Evolutionary conservation across 2,888 invertebrate genomes (phyloP), one percentile per base, ranked within the genome.

Genomic region (Apodemia hepburni): DNA sequence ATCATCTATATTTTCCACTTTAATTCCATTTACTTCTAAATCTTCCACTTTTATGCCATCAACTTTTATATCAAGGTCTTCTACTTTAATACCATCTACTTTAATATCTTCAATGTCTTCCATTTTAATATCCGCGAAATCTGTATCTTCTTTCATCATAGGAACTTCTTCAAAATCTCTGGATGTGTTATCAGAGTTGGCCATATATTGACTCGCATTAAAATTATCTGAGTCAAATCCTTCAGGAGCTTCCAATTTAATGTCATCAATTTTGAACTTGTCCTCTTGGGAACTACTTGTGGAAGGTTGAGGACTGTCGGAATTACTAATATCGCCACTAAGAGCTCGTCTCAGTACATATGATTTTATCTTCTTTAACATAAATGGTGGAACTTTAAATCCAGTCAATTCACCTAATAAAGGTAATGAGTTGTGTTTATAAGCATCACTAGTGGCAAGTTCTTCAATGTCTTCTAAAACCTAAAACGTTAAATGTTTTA

Each of bases 391-490:
- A 0, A 95, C 95, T 78, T 94, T 93, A 77, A 97, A 97, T 0
- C 96, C 96, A 65, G 94, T 93, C 66, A 96, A 80, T 75, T 96
- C 95, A 59, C 94, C 93, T 18, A 94, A 82, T 80, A 94, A 92
- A 27, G 94, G 91, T 64, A 94, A 87, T 0, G 94, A 93, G 72
- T 86, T 94, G 75, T 93, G 93, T 74, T 92, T 92, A 73, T 96
- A 96, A 68, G 96, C 95, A 65, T 96, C 96, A 69, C 94, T 94
- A 67, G 93, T 92, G 9, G 95, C 94, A 63, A 97, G 84, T 74
- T 96, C 95, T 81, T 94, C 93, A 59, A 96, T 95, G 75, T 97
- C 97, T 74, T 96, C 95, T 65, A 96, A 84, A 18, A 96, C 91
- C 92, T 92, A 66, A 61, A 76, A 75, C 35, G 60, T 38, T 67